Conservation (phyloP, 2,888 invertebrate genomes). For the Cheilosia vulpina region DNA sequence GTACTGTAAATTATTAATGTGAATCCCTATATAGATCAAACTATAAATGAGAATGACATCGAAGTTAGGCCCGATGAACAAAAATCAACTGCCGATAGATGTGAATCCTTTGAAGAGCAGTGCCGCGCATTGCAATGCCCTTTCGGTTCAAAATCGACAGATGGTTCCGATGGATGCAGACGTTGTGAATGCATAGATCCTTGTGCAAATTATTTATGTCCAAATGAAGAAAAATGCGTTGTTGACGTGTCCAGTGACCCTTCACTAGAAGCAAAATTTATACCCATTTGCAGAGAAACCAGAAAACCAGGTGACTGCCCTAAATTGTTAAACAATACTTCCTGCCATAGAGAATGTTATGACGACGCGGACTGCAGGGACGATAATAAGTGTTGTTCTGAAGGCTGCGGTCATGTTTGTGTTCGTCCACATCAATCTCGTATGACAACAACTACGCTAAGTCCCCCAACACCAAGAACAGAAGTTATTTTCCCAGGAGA, state of each 20-base stretch:
- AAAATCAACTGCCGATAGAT: constrained; percentile 82
- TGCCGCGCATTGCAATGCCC: constrained; percentile 88
- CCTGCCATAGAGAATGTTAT: constrained; percentile 89
- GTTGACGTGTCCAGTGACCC: constrained; percentile 84
- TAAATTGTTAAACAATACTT: constrained; percentile 82
- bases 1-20: background rate
- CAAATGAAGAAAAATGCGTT: constrained; percentile 88
- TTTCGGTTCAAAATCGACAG: constrained; percentile 88
- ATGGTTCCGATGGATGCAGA: constrained; percentile 87
- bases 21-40: constrained; percentile 28
- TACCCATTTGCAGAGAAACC: constrained; percentile 81
- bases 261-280: constrained; percentile 78
- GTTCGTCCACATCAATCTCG: constrained; percentile 84
- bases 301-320: constrained; percentile 90
- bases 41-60: constrained; percentile 1
- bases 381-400: constrained; percentile 91
- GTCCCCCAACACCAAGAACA: constrained; percentile 81
- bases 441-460: constrained; percentile 82
- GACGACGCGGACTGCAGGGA: constrained; percentile 92
- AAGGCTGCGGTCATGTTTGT: constrained; percentile 91
- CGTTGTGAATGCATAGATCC: constrained; percentile 91
- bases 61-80: background rate
- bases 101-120: constrained; percentile 86
- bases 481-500: constrained; percentile 81
- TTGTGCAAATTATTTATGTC: constrained; percentile 87